phyloP scores from a whole-genome alignment of 2,888 invertebrate genomes.

The Kryphioiulus occultus region DNA sequence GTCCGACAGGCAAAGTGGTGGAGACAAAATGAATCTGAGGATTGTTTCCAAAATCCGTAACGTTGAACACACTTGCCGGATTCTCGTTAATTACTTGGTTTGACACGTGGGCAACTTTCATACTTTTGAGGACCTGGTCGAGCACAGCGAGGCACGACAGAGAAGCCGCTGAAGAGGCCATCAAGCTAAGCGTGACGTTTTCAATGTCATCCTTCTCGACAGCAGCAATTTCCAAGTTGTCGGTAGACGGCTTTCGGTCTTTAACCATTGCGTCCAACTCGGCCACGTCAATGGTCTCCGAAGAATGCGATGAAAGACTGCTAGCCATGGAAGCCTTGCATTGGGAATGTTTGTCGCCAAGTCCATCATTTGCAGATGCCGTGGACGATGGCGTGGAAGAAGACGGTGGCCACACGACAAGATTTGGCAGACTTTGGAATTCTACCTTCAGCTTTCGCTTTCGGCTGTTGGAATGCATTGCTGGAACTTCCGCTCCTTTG shows the following conservation, averaged over 20 bases:
- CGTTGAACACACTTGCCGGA: constrained; percentile 50
- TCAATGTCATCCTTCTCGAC: constrained; percentile 45
- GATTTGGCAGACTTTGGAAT: constrained; percentile 44
- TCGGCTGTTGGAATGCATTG: background rate
- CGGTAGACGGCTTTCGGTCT: background rate
- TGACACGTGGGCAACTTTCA: constrained; percentile 49
- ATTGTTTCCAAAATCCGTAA: background rate
- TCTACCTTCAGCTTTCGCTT: constrained; percentile 11
- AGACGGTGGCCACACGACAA: constrained; percentile 47
- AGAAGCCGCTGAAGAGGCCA: constrained; percentile 49
- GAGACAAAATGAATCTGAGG: background rate
- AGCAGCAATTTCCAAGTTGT: background rate
- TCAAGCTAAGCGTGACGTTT: constrained; percentile 24
- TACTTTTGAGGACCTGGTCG: constrained; percentile 53
- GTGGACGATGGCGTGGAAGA: background rate
- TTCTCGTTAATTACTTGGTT: constrained; percentile 49
- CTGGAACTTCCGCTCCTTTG: background rate
- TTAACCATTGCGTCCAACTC: background rate
- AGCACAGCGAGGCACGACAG: constrained; percentile 52
- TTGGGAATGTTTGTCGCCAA: background rate
- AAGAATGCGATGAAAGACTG: background rate
- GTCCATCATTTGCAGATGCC: background rate
- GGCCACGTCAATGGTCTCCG: constrained; percentile 26
- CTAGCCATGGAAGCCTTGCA: background rate
- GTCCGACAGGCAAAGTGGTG: background rate